A percentile compares a stretch with the other conserved stretches of the same genome.
Conservation (phyloP, 2,113 vertebrate species). For the Callospermophilus lateralis region DNA sequence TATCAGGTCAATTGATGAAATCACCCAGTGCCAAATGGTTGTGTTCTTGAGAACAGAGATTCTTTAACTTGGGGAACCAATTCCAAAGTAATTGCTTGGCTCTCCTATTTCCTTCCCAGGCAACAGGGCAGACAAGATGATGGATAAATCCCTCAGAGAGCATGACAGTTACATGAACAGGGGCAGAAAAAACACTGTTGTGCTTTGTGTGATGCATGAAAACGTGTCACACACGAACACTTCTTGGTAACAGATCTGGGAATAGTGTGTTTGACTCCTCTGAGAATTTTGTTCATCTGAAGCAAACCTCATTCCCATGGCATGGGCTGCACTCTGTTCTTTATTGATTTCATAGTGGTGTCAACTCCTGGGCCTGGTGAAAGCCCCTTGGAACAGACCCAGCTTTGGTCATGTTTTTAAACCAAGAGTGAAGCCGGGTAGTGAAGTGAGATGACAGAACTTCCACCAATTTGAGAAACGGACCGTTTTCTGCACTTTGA, state of each 20-base stretch:
- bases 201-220: not conserved
- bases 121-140: not conserved
- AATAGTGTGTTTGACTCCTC: not conserved
- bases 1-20: not conserved
- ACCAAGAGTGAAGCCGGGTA: not conserved
- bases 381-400: not conserved
- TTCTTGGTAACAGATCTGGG: not conserved
- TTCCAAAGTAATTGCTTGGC: not conserved
- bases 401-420: not conserved
- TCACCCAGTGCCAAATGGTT: not conserved
- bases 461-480: not conserved
- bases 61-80: not conserved
- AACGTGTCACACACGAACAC: not conserved
- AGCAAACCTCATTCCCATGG: constrained; percentile 20
- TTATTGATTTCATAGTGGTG: not conserved
- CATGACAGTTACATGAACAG: not conserved
- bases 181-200: not conserved
- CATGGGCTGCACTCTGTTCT: not conserved
- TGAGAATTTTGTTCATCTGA: not conserved
- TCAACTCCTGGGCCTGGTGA: not conserved
- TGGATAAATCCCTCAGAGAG: not conserved
- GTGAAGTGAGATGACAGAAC: not conserved
- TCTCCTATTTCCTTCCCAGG: not conserved
- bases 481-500: not conserved
- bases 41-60: not conserved